These are phyloP conservation scores for Mugil cephalus DNA, from an alignment of 2,113 vertebrate species.

Conservation along the genomic window DNA sequence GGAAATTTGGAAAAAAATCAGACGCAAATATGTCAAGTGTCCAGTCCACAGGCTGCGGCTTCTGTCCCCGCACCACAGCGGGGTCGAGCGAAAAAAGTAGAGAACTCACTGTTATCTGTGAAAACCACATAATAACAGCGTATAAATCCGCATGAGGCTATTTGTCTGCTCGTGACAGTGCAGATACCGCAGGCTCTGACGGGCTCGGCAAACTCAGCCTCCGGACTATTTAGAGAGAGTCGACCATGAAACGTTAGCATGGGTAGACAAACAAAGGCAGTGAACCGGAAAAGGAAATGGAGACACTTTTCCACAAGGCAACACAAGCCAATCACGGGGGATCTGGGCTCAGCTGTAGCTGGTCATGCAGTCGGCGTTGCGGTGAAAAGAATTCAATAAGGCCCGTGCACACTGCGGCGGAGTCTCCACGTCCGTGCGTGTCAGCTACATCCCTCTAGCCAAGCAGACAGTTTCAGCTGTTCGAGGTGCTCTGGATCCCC, in stretches of 20 bases:
- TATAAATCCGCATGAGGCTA: slow-evolving; percentile 16
- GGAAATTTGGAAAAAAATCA: slow-evolving; percentile 8
- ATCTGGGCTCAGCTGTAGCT: slow-evolving; percentile 30
- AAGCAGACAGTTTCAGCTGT: not conserved
- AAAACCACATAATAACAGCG: no score
- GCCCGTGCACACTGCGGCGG: not conserved
- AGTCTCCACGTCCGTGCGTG: not conserved
- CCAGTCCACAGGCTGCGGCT: no score
- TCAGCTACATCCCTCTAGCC: not conserved
- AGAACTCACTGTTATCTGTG: not conserved
- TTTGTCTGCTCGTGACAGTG: slow-evolving; percentile 16
- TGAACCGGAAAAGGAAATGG: slow-evolving; percentile 34
- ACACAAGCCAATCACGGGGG: slow-evolving; percentile 15
- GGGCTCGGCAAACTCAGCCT: slow-evolving; percentile 28
- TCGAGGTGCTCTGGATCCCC: not conserved
- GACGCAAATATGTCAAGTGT: not conserved
- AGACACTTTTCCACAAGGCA: slow-evolving; percentile 36
- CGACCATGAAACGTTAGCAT: slow-evolving; percentile 26
- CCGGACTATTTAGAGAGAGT: slow-evolving; percentile 18
- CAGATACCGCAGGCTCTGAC: slow-evolving; percentile 3
- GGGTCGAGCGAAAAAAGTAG: not conserved
- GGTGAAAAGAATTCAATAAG: not conserved
- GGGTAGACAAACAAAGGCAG: slow-evolving; percentile 42
- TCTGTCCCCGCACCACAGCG: no score
- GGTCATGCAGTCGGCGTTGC: not conserved